Evolutionary conservation across 2,797 vertebrate genomes (phyloP).

Genomic region (Fistularia tabacaria): DNA sequence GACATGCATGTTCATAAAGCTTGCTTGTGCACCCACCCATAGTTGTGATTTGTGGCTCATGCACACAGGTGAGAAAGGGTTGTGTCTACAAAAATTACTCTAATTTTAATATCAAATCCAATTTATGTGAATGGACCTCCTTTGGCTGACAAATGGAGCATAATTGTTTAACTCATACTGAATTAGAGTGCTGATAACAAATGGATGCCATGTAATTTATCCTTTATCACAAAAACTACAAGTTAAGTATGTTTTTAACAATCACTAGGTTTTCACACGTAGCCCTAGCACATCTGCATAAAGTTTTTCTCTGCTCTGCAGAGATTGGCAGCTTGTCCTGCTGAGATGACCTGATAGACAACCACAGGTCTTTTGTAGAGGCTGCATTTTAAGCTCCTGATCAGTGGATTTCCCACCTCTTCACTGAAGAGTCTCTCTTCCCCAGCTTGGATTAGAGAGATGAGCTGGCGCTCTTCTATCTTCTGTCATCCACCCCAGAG

Average conservation of each 20-base stretch:
- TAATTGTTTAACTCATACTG: too few species aligned
- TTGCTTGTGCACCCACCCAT: conserved; percentile 22
- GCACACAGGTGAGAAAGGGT: background rate
- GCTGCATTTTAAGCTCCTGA: conserved; percentile 66
- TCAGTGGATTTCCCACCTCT: conserved; percentile 71
- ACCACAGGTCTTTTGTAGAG: conserved; percentile 55
- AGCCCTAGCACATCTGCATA: too few species aligned
- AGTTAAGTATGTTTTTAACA: too few species aligned
- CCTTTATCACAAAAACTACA: too few species aligned
- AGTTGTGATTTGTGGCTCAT: conserved; percentile 23
- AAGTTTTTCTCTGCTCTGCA: conserved; percentile 27
- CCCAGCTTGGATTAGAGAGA: conserved; percentile 60
- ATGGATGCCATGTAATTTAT: too few species aligned
- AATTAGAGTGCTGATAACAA: too few species aligned
- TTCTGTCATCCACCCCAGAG: conserved; percentile 41
- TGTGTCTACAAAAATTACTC: background rate
- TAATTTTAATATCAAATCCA: conserved; percentile 2
- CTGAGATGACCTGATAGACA: conserved; percentile 51
- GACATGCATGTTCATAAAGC: conserved; percentile 52
- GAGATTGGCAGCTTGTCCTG: conserved; percentile 48
- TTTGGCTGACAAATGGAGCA: background rate
- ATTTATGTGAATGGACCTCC: background rate
- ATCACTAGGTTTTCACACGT: too few species aligned
- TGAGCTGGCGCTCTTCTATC: conserved; percentile 61
- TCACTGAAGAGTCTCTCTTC: conserved; percentile 67